Percentiles rank a stretch among this genome's conserved stretches.
phyloP scores from a whole-genome alignment of 2,888 invertebrate species.

The Deroplatys truncata region DNA sequence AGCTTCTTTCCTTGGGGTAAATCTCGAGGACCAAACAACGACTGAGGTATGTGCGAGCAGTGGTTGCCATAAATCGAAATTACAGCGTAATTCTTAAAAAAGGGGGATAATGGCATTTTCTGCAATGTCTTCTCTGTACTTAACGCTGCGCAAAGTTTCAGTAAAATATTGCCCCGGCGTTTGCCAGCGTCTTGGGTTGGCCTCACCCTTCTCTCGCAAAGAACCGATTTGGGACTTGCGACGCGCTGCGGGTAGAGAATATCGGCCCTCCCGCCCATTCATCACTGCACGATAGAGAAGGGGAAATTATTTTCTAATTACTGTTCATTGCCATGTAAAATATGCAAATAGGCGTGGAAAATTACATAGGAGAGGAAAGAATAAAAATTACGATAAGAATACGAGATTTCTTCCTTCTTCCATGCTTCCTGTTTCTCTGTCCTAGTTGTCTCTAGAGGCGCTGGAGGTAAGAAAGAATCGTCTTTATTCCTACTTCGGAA shows the following conservation, averaged over 20 bases:
- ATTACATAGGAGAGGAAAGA: constrained; percentile 4
- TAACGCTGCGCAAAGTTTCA: not conserved
- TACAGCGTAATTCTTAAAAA: not conserved
- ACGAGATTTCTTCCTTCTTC: constrained; percentile 14
- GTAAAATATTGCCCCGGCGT: not conserved
- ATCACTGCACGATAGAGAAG: constrained; percentile 8
- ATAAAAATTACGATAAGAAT: constrained; percentile 25
- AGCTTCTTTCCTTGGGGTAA: too few species aligned
- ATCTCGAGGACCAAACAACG: too few species aligned
- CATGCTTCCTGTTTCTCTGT: not conserved
- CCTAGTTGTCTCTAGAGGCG: not conserved
- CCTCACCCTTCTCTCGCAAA: too few species aligned
- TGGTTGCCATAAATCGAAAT: not conserved
- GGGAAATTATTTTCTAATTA: constrained; percentile 32
- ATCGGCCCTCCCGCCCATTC: not conserved
- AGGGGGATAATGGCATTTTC: not conserved
- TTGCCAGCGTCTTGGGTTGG: not conserved
- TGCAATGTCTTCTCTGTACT: not conserved
- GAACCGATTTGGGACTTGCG: not conserved
- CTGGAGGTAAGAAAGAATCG: not conserved
- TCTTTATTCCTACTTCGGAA: constrained; percentile 4
- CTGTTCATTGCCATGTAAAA: constrained; percentile 31
- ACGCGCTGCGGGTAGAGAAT: not conserved
- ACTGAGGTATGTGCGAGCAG: too few species aligned
- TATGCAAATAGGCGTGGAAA: constrained; percentile 31